Evolutionary conservation across 2,113 vertebrate species (phyloP), one percentile per base, ranked within the genome.

Genomic region (Psammodynastes pulverulentus): DNA sequence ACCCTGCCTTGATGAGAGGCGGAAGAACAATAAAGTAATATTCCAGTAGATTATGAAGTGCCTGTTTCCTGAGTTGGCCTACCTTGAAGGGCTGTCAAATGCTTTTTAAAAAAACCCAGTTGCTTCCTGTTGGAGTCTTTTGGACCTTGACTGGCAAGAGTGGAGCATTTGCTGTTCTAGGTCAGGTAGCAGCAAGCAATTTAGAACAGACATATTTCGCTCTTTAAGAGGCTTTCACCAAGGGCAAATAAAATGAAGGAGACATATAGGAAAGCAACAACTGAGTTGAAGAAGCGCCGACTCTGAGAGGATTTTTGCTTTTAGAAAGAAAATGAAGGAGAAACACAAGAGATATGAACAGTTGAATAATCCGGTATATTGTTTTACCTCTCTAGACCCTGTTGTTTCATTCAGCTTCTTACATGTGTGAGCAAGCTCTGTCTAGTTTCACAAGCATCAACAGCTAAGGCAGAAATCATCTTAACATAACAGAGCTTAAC

Each of bases 141-240:
- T 39, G 67, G 67, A 17, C 6, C 67, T 39, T 39, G 34, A 79
- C 17, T 39, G n/a, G 34, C 34, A 79, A 79, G 67, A 79, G 2
- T 79, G 67, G 5, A 39, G 34, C 67, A 19, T 79, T 79, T 72
- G n/a, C n/a, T 72, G n/a, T 34, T 39, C 67, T 72, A 19, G n/a
- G 5, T 72, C 67, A 19, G 5, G 5, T 34, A 72, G n/a, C 67
- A 79, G n/a, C 67, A 39, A 90, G 34, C 43, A 58, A 6, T 86
- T 90, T 89, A 86, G 86, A 86, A 86, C 17, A 85, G 84, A 51
- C 62, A 86, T 92, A 92, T 86, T 54, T 29, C 90, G 8, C 79
- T 54, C 46, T 48, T 58, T 51, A 84, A 26, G 13, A 56, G 85
- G 10, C 43, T 91, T 91, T 89, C 87, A 93, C 79, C 15, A n/a